Conservation (phyloP, 2,888 invertebrate species). For the Mesoligia furuncula region DNA sequence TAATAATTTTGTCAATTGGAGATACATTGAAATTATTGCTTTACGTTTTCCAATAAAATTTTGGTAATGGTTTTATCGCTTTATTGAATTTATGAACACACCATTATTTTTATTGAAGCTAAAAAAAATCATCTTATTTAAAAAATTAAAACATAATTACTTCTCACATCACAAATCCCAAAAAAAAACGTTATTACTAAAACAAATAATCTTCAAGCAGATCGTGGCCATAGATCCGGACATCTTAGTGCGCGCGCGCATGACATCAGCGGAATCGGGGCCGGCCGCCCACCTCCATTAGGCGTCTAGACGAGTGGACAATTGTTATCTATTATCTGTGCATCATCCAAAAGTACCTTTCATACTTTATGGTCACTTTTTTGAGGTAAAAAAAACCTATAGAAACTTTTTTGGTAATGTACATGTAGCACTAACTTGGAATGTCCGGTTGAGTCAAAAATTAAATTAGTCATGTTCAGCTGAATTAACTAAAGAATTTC, state of each 20-base stretch:
- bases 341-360: slow-evolving; percentile 54
- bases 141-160: neutral
- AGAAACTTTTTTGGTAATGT: slow-evolving; percentile 10
- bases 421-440: slow-evolving; percentile 32
- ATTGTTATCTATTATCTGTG: slow-evolving; percentile 67
- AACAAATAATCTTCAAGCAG: slow-evolving; percentile 43
- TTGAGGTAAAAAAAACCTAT: neutral
- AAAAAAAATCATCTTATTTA: too few relatives aligned
- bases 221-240: slow-evolving; percentile 53
- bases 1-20: slow-evolving; percentile 38
- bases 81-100: neutral
- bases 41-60: neutral
- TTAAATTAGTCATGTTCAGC: slow-evolving; percentile 37
- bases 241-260: slow-evolving; percentile 68
- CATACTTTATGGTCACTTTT: slow-evolving; percentile 25
- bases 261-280: slow-evolving; percentile 82
- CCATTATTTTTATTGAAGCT: too few relatives aligned
- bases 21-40: slow-evolving; percentile 13
- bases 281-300: slow-evolving; percentile 84
- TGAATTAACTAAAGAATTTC: slow-evolving; percentile 13
- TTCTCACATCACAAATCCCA: neutral
- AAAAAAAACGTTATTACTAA: slow-evolving; percentile 19
- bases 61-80: neutral
- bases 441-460: slow-evolving; percentile 57
- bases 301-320: slow-evolving; percentile 74